Base-by-base conservation (phyloP, 2,888 invertebrate species). In the Eretmocerus hayati region DNA sequence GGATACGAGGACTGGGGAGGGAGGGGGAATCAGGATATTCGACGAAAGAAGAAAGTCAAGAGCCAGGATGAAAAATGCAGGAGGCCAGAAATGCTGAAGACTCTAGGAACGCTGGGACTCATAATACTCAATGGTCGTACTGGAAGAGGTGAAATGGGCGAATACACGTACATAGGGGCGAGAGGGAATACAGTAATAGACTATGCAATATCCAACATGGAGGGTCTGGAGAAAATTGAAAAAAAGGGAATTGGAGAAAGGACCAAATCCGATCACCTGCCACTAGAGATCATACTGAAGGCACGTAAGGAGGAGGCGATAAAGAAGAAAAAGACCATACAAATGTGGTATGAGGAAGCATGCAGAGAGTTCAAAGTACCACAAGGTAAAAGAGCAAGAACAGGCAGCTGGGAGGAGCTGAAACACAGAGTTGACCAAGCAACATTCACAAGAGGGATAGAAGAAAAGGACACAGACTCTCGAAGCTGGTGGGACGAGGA, bases 231-330 rank as follows among this genome's bases (percentile, higher is more conserved):
- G 13, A 13, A 30, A 30, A 13, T 30, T 8, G 30, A 30, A 13
- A n/a, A 31, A 2, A 30, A 53, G 8, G 18, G 23, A 18, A 36
- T 53, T 3, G 18, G 8, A 23, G 9, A 21, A 1, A 44, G 51
- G 18, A 30, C 30, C 2, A 52, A 46, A 5, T 54, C 52, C 1
- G 53, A 52, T 19, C 50, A 52, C 26, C 11, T 42, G 1, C 52
- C 52, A 15, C 20, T 52, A 16, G 32, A 16, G 3, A 19, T 45
- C 11, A 20, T 9, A 9, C 9, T 51, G 9, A 19, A n/a, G 4
- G 16, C 6, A 9, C 9, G 22, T 20, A 23, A 2, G 2, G 20
- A 15, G 16, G 21, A 22, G 4, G 15, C 11, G 16, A 3, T 20
- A 15, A 11, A n/a, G 33, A 18, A 22, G 30, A 4, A 33, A 2